Evolutionary conservation across 1,140 invertebrate genomes (phyloP).

Genomic region (Heliothis virescens): DNA sequence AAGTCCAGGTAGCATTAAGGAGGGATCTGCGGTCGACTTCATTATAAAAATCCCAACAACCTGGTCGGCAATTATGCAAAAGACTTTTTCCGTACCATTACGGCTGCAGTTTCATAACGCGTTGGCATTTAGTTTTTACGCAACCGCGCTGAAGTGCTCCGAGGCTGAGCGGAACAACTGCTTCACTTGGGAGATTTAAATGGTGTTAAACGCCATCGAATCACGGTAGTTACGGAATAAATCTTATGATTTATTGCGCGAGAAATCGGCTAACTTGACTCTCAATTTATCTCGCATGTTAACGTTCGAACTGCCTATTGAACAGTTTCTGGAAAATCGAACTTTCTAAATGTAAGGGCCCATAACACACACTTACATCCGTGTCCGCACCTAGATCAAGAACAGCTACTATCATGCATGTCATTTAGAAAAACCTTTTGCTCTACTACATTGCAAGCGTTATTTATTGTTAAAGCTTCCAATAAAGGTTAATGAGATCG

Average conservation of each 20-base stretch:
- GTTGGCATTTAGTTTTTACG: constrained; percentile 56
- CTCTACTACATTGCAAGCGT: neutral
- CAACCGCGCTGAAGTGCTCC: constrained; percentile 44
- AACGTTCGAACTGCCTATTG: constrained; percentile 15
- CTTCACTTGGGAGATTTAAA: constrained; percentile 39
- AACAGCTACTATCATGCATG: constrained; percentile 12
- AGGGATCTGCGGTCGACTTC: constrained; percentile 37
- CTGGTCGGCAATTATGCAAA: constrained; percentile 39
- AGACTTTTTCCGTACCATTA: constrained; percentile 37
- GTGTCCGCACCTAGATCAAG: neutral
- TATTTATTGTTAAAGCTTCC: constrained; percentile 25
- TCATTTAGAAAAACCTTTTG: constrained; percentile 31
- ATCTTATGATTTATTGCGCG: constrained; percentile 18
- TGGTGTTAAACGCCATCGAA: constrained; percentile 26
- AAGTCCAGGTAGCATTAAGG: constrained; percentile 15
- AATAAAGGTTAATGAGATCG: constrained; percentile 32
- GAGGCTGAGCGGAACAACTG: constrained; percentile 33
- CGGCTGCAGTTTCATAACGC: constrained; percentile 46
- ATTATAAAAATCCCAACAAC: constrained; percentile 39
- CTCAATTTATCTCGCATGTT: constrained; percentile 32
- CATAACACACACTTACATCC: constrained; percentile 13
- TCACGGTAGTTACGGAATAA: constrained; percentile 20
- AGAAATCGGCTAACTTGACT: constrained; percentile 24
- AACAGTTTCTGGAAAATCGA: constrained; percentile 12
- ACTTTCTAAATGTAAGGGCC: constrained; percentile 17